phyloP scores from a whole-genome alignment of 2,888 invertebrate species.

The Cremastinae sp. region DNA sequence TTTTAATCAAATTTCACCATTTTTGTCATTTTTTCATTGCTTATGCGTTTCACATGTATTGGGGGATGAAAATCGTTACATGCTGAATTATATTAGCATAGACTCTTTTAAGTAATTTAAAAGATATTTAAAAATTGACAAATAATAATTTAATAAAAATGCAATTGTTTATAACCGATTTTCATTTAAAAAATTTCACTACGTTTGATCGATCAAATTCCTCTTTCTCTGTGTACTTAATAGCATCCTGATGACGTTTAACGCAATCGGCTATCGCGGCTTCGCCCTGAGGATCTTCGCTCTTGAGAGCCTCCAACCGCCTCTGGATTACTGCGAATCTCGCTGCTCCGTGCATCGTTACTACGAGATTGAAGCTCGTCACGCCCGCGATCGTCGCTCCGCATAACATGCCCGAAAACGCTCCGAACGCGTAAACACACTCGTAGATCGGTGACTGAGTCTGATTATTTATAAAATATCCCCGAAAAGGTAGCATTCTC shows the following conservation, averaged over 20 bases:
- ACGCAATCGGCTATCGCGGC: constrained; percentile 63
- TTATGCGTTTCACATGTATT: too few species aligned
- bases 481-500: constrained; percentile 69
- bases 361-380: constrained; percentile 71
- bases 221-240: too few species aligned
- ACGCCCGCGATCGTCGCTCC: constrained; percentile 68
- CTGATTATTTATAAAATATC: constrained; percentile 69
- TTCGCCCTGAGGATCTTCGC: constrained; percentile 53
- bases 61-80: too few species aligned
- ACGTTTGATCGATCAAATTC: too few species aligned
- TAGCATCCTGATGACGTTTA: constrained; percentile 71
- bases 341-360: constrained; percentile 72
- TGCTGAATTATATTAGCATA: too few species aligned
- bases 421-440: constrained; percentile 64
- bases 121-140: too few species aligned
- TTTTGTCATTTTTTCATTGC: too few species aligned
- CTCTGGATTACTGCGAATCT: constrained; percentile 71
- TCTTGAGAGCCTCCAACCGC: constrained; percentile 63
- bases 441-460: constrained; percentile 67
- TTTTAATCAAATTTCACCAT: too few species aligned
- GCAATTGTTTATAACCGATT: too few species aligned
- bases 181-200: too few species aligned
- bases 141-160: too few species aligned
- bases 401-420: constrained; percentile 62
- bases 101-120: too few species aligned